Base-by-base conservation (phyloP, 2,888 invertebrate species). In the Elmis aenea region DNA sequence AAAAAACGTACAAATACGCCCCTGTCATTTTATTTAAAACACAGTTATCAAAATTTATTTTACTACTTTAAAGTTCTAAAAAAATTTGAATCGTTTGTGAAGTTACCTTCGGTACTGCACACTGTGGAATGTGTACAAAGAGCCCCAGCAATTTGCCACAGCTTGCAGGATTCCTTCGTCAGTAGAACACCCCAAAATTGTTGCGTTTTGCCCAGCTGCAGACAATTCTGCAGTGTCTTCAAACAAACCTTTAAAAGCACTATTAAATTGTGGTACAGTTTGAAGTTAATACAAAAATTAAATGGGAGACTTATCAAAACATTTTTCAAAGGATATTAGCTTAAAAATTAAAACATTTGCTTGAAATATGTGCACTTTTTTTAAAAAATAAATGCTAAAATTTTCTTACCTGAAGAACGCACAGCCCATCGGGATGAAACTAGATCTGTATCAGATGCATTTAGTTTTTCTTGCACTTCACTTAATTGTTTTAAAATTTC, bases 171-270 rank as follows among this genome's bases (percentile, higher is more conserved):
- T 67, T 34, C 76, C 72, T 0, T 64, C 66, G 22, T 68, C 62
- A 1, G 71, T 73, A 20, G 60, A 61, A 32, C 85, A 77, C 1
- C 87, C 85, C 2, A 91, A 69, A 42, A 81, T 76, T 0, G 87
- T 87, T 40, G 82, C 81, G 67, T 90, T 85, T 68, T 91, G 90
- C 1, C 90, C 90, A 0, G 90, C 90, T 2, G 85, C 82, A 0
- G 88, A 89, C 6, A 85, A 67, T 28, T 85, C 85, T 39, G 81
- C 79, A 4, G 83, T 79, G 62, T 91, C 90, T 68, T 91, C 91
- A 3, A 83, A 83, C 24, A 85, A 75, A 8, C 83, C 87, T 46
- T n/a, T n/a, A n/a, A n/a, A 73, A 5, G 15, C n/a, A 12, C 15
- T 6, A 15, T 27, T 6, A 2, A 13, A 18, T 9, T 6, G 2